Evolutionary conservation across 2,888 invertebrate genomes (phyloP).

Genomic region (Diarsia brunnea): DNA sequence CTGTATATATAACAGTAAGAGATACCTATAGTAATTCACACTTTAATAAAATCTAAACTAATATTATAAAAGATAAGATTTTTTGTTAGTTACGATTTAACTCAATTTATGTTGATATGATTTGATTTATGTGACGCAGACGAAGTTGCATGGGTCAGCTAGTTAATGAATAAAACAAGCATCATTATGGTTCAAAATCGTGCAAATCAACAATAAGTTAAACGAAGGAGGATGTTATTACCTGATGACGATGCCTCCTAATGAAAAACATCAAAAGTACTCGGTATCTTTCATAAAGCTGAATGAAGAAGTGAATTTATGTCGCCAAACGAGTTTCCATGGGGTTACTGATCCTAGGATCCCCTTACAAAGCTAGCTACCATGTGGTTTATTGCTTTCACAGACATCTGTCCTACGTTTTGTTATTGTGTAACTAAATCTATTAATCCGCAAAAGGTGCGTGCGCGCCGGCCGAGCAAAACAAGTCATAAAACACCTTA

Average conservation of each 20-base stretch:
- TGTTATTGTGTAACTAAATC: slow-evolving; percentile 65
- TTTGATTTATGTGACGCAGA: no score
- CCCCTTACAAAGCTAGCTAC: slow-evolving; percentile 48
- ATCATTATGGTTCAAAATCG: slow-evolving; percentile 22
- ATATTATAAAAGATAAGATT: no score
- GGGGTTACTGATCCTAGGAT: slow-evolving; percentile 54
- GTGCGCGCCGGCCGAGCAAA: slow-evolving; percentile 38
- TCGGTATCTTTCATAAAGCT: slow-evolving; percentile 39
- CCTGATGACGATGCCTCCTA: slow-evolving; percentile 5
- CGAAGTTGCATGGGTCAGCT: no score
- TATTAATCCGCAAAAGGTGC: slow-evolving; percentile 60
- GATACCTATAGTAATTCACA: no score
- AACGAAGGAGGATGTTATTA: slow-evolving; percentile 35
- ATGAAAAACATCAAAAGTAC: slow-evolving; percentile 33
- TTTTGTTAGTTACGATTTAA: no score
- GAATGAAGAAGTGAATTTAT: slow-evolving; percentile 58
- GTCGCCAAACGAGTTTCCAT: slow-evolving; percentile 54
- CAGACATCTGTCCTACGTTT: slow-evolving; percentile 64
- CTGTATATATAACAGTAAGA: no score
- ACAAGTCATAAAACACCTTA: slow-evolving; percentile 67
- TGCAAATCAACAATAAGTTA: background rate
- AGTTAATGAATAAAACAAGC: background rate
- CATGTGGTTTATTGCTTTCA: slow-evolving; percentile 61
- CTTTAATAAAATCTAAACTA: no score
- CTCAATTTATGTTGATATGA: no score